phyloP scores from a whole-genome alignment of 2,113 vertebrate species.

The Lepisosteus oculatus region DNA sequence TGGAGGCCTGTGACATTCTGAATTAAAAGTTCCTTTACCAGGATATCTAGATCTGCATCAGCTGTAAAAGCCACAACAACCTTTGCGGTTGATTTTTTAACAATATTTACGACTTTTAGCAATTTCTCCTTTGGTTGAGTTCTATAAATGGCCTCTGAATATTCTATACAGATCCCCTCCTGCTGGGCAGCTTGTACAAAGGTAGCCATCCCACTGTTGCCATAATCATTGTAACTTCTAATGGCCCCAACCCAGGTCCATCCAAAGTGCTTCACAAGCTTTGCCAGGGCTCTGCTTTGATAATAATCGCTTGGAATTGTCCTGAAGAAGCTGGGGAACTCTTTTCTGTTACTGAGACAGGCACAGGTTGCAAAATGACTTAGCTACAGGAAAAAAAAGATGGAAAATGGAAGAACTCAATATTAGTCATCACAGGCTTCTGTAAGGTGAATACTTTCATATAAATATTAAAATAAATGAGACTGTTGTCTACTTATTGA shows the following conservation, averaged over 20 bases:
- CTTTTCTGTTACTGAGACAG: conserved; percentile 42
- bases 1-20: conserved; percentile 28
- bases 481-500: too few species aligned
- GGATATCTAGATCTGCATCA: conserved; percentile 16
- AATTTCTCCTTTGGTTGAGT: conserved; percentile 39
- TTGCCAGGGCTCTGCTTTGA: conserved; percentile 42
- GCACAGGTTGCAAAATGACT: conserved; percentile 49
- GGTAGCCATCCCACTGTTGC: conserved; percentile 42
- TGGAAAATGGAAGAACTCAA: not conserved
- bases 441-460: not conserved
- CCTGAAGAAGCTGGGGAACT: conserved; percentile 39
- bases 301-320: conserved; percentile 49
- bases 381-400: conserved; percentile 24
- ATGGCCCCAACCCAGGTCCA: conserved; percentile 49
- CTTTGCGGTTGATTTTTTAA: conserved; percentile 35
- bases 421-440: not conserved
- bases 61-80: conserved; percentile 30
- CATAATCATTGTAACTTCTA: conserved; percentile 42
- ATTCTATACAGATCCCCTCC: conserved; percentile 41
- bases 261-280: conserved; percentile 44
- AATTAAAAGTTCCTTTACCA: conserved; percentile 28
- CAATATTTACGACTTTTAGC: conserved; percentile 27
- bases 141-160: conserved; percentile 32
- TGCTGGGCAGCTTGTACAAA: conserved; percentile 34
- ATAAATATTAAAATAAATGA: not conserved